Base-by-base conservation (phyloP, 2,797 vertebrate genomes). In the Channa striata region DNA sequence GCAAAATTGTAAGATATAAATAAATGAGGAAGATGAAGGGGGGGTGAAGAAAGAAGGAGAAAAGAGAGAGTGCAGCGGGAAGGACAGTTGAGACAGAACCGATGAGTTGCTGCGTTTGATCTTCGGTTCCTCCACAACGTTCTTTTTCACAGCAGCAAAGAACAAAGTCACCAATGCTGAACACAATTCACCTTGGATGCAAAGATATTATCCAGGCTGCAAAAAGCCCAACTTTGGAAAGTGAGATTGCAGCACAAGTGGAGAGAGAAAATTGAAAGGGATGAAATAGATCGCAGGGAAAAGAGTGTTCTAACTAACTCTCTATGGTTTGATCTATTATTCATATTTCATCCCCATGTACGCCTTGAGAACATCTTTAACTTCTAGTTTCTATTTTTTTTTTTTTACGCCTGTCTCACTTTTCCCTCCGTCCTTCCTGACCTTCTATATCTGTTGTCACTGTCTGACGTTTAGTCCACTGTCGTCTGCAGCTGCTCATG, bases 261-360 rank as follows among this genome's bases (percentile, higher is more conserved):
- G 46, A 17, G 33, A 44, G 13, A 13, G 43, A 48, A 44, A 39
- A 19, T 40, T 72, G 57, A 73, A 17, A 61, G 69, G 10, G 80
- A 77, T 63, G 64, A 76, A 72, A 77, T 37, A 17, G 34, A 74
- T 53, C 57, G 49, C n/a, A 7, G 20, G 51, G 36, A 50, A 16
- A 59, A 48, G 48, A 64, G 59, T 36, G 49, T 53, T 78, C 17
- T 9, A 68, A 69, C 58, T 63, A 72, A 63, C 61, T 81, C 46
- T 76, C 70, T 43, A 30, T 51, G 33, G 72, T 89, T 82, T 88
- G 84, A 90, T 88, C 80, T 86, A 83, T 87, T 83, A 90, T 92
- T 92, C 74, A 88, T 82, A 68, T 58, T 51, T 74, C 51, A 47
- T 61, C 36, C 4, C 66, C 63, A 68, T 40, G 34, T 37, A 47